Percentiles rank a stretch among this genome's conserved stretches.
These are phyloP conservation scores for Troides helena DNA, from an alignment of 2,888 invertebrate species.

Conservation along the genomic window DNA sequence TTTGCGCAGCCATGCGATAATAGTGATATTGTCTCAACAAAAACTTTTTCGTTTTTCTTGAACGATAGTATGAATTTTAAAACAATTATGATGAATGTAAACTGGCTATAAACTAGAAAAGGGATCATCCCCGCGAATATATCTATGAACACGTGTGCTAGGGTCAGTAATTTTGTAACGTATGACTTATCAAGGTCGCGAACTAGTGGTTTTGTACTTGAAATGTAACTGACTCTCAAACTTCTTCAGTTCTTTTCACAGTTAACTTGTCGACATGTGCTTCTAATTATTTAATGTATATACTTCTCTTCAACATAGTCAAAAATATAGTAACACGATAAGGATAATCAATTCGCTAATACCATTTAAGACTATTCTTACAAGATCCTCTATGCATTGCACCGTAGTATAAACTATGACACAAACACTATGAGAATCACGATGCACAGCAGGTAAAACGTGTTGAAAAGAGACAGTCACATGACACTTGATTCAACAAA, in stretches of 20 bases:
- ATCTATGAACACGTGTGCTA: conserved; percentile 59
- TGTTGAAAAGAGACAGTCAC: conserved; percentile 72
- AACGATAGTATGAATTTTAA: background rate
- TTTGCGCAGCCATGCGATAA: conserved; percentile 10
- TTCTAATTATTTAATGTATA: conserved; percentile 37
- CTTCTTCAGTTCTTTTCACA: conserved; percentile 41
- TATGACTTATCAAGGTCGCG: conserved; percentile 65
- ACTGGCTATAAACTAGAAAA: conserved; percentile 27
- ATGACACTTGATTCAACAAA: conserved; percentile 68
- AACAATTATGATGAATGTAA: background rate
- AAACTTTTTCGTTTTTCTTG: background rate
- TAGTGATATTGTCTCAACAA: background rate
- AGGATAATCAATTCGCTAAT: background rate
- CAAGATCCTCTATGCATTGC: conserved; percentile 37
- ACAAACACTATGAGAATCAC: conserved; percentile 56
- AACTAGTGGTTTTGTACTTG: conserved; percentile 66
- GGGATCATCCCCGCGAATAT: conserved; percentile 67
- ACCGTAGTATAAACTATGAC: conserved; percentile 39
- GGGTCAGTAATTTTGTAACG: conserved; percentile 63
- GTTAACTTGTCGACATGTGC: conserved; percentile 33
- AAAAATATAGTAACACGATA: background rate
- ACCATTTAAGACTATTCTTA: conserved; percentile 34
- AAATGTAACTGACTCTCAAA: conserved; percentile 48
- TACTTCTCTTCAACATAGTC: background rate
- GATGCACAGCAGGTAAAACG: conserved; percentile 54